Base-by-base conservation (phyloP, 1,140 invertebrate species). In the Pseudomyrmex dendroicus region DNA sequence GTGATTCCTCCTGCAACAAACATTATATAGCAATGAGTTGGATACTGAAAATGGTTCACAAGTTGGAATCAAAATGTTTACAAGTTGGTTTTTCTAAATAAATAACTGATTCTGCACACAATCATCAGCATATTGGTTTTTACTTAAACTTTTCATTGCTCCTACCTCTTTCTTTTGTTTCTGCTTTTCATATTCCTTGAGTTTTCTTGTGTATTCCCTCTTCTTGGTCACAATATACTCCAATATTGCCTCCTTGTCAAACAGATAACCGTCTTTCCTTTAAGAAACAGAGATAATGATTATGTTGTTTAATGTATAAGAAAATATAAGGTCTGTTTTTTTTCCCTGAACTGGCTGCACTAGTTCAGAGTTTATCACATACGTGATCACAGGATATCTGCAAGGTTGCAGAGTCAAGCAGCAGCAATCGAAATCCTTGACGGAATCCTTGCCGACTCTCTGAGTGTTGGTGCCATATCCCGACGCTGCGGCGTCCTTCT, bases 361-460 rank as follows among this genome's bases (percentile, higher is more conserved):
- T n/a, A n/a, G n/a, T n/a, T n/a, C n/a, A n/a, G n/a, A n/a, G n/a
- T n/a, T n/a, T n/a, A n/a, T n/a, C 82, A 92, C 90, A 95, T 95
- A 97, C 96, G 98, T 98, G 56, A 99, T 94, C 5, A 99, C 97
- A 73, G 98, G 98, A 94, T 98, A 96, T 92, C 96, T 95, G 92
- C 98, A 99, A 2, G 99, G 99, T 92, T 99, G 99, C 76, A 99
- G 94, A 7, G 98, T 99, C 20, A 99, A 94, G 89, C 97, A 99
- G 93, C 99, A 99, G 91, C 98, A 99, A 94, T 99, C 99, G 94
- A 99, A 99, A 92, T 98, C 98, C 93, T 99, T 99, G 0, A 99
- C 96, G 0, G 99, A 99, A 95, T 99, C 99, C 94, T 99, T 99
- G 3, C 98, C 98, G 61, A 99, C 95, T 90, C 99, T 95, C 91